A percentile compares a stretch with the other conserved stretches of the same genome.
phyloP scores from a whole-genome alignment of 2,888 invertebrate species.

The Melieria crassipennis region DNA sequence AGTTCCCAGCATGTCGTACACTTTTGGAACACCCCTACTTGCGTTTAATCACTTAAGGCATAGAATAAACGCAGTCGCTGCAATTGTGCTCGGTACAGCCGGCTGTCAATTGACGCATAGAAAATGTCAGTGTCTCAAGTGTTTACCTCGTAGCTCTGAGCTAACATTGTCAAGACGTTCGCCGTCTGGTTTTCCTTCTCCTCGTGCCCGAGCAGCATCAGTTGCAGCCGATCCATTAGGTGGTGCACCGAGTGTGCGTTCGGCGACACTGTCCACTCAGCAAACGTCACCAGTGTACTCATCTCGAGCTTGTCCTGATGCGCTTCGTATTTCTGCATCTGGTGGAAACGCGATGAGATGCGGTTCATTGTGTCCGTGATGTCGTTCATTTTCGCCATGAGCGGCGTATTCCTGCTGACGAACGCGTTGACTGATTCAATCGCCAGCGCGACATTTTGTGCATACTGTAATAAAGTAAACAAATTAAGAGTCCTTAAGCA shows the following conservation, averaged over 20 bases:
- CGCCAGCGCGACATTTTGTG: conserved; percentile 59
- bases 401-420: conserved; percentile 64
- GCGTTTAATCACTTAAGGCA: too few species aligned
- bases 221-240: conserved; percentile 74
- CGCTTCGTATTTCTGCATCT: conserved; percentile 71
- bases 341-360: conserved; percentile 70
- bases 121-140: too few species aligned
- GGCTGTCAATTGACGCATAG: too few species aligned
- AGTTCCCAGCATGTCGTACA: too few species aligned
- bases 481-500: background rate
- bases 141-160: conserved; percentile 56
- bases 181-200: conserved; percentile 46
- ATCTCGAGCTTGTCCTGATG: conserved; percentile 70
- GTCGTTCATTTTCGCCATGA: conserved; percentile 72
- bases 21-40: too few species aligned
- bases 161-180: conserved; percentile 52
- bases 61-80: too few species aligned
- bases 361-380: conserved; percentile 71
- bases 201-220: conserved; percentile 69
- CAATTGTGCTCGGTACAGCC: too few species aligned
- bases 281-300: conserved; percentile 77
- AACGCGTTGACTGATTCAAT: conserved; percentile 59
- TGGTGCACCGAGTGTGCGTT: conserved; percentile 73
- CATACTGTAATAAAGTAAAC: conserved; percentile 48
- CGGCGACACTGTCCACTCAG: conserved; percentile 75